Evolutionary conservation across 1,140 invertebrate genomes (phyloP), one percentile per base, ranked within the genome.

Genomic region (Drosophila varians): DNA sequence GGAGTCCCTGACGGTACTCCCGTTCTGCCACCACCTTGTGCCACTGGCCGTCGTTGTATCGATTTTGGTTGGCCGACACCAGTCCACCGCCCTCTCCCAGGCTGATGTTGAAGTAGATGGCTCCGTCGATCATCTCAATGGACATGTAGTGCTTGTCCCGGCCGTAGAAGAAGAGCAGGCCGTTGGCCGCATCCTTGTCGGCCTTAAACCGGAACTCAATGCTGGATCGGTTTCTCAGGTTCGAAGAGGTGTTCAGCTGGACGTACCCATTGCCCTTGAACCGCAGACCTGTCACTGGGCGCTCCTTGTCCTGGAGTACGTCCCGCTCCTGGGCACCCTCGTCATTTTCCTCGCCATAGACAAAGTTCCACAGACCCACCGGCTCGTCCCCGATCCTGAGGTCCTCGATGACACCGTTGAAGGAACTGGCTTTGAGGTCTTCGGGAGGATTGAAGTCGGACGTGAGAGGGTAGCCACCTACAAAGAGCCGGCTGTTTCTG

Each of bases 291-390:
- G 94, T 96, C 1, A 87, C 74, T 1, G 87, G 87, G n/a, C 52
- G 69, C 23, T 91, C 80, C 12, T 90, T 70, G 16, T 87, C 89
- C 3, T 89, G 23, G 26, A 91, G 52, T 11, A 83, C 68, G 11
- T 80, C 58, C 0, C 28, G 95, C 84, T 96, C 95, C 9, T 92
- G 83, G 0, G 96, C 95, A 5, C 95, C 96, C 66, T 94, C 92
- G 43, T 94, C 92, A 52, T 97, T 96, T 31, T 96, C 95, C 31
- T 95, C 94, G 19, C 94, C 95, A 38, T 96, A 94, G 5, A 94
- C 92, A 80, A 98, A 98, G 92, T 99, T 99, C 98, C 98, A 99
- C 11, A 99, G 93, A 0, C 98, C 98, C 11, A 99, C 94, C 3
- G 95, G 95, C 9, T 94, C 95, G 25, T 97, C 96, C 12, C 98